Evolutionary conservation across 2,797 vertebrate species (phyloP).

Genomic region (Anguilla anguilla): DNA sequence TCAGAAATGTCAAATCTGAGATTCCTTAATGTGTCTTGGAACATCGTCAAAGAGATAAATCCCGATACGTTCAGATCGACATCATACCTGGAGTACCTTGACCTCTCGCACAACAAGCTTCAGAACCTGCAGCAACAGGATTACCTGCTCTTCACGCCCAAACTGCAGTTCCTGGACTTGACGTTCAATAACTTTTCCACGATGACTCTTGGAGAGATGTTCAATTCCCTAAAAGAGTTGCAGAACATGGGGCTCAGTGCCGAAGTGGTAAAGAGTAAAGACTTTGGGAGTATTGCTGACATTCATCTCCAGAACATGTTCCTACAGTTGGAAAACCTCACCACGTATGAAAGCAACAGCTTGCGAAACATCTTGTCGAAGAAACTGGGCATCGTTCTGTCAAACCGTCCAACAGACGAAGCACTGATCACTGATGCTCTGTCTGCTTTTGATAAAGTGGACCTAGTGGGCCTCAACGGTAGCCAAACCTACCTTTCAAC

Average conservation of each 20-base stretch:
- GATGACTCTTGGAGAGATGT: slow-evolving; percentile 69
- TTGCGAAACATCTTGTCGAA: slow-evolving; percentile 51
- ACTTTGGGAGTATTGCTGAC: slow-evolving; percentile 69
- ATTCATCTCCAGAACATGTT: slow-evolving; percentile 63
- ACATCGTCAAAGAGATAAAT: slow-evolving; percentile 68
- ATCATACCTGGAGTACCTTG: slow-evolving; percentile 70
- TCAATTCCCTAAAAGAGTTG: slow-evolving; percentile 62
- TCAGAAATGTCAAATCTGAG: slow-evolving; percentile 56
- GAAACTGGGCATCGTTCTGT: slow-evolving; percentile 50
- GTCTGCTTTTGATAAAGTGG: slow-evolving; percentile 67
- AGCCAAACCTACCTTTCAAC: slow-evolving; percentile 37
- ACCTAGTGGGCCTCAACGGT: slow-evolving; percentile 69
- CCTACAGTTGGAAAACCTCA: slow-evolving; percentile 55
- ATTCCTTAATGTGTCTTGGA: slow-evolving; percentile 78
- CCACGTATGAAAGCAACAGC: slow-evolving; percentile 58
- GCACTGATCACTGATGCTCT: slow-evolving; percentile 68
- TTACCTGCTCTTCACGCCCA: slow-evolving; percentile 57
- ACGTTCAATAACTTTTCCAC: slow-evolving; percentile 71
- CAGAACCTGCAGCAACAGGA: slow-evolving; percentile 61
- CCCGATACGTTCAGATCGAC: slow-evolving; percentile 68
- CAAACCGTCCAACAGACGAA: slow-evolving; percentile 1
- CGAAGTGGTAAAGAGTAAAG: slow-evolving; percentile 57
- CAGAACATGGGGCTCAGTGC: slow-evolving; percentile 73
- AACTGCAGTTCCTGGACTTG: slow-evolving; percentile 75
- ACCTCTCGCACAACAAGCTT: slow-evolving; percentile 81